Evolutionary conservation across 2,113 vertebrate genomes (phyloP).

Genomic region (Oceanites oceanicus): DNA sequence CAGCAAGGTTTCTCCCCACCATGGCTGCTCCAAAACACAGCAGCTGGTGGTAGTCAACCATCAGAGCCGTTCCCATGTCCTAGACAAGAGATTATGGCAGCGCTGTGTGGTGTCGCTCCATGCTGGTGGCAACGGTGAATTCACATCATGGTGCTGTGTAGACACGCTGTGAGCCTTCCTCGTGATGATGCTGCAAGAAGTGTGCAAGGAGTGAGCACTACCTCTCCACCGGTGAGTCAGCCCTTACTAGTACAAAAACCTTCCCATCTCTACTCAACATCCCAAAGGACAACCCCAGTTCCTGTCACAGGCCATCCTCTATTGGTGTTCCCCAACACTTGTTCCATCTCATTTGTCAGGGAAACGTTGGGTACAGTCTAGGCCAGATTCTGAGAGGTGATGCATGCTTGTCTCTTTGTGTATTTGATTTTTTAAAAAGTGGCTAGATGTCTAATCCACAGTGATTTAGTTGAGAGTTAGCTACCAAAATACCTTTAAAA

Average conservation of each 20-base stretch:
- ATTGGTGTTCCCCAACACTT: fast-evolving
- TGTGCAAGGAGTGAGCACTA: fast-evolving
- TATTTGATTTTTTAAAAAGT: neutral
- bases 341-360: fast-evolving
- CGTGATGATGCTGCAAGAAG: neutral
- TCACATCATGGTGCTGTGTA: neutral
- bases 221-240: neutral
- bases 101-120: neutral
- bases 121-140: no score
- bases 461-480: neutral
- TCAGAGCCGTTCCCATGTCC: neutral
- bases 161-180: neutral
- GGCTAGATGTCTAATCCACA: neutral
- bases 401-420: neutral
- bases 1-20: neutral
- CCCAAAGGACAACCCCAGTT: neutral
- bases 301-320: neutral
- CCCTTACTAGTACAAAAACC: neutral
- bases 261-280: neutral
- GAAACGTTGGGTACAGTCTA: neutral
- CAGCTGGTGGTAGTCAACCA: neutral
- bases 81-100: neutral
- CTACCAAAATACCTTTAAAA: neutral
- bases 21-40: neutral
- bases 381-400: neutral